A percentile compares a stretch with the other conserved stretches of the same genome.
Conservation (phyloP, 2,797 vertebrate genomes). For the Helicolenus hilgendorfi region DNA sequence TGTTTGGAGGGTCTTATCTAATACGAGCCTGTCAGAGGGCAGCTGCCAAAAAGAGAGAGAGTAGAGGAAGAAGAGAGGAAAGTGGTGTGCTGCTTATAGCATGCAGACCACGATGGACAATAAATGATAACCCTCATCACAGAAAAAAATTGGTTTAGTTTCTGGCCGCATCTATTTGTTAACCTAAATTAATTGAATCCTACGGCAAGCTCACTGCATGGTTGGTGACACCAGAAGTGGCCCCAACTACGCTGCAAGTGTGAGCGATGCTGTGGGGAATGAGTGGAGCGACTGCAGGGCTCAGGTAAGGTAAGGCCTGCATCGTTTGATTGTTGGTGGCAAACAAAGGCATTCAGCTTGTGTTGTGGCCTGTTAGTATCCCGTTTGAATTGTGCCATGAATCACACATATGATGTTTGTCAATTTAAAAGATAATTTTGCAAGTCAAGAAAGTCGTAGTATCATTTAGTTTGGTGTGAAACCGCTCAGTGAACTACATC, state of each 20-base stretch:
- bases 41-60: not conserved
- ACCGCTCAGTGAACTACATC: too few species aligned
- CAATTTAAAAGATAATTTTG: too few species aligned
- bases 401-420: too few species aligned
- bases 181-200: not conserved
- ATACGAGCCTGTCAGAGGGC: not conserved
- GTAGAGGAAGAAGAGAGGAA: not conserved
- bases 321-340: not conserved
- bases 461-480: too few species aligned
- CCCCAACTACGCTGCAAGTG: too few species aligned
- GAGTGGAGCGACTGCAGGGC: too few species aligned
- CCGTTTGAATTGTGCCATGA: too few species aligned
- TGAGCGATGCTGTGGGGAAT: too few species aligned
- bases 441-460: too few species aligned
- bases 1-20: not conserved
- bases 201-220: not conserved
- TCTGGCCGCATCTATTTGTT: not conserved
- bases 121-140: not conserved
- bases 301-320: too few species aligned
- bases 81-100: not conserved
- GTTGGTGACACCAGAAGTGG: not conserved
- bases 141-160: not conserved
- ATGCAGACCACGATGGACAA: not conserved
- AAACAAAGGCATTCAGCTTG: not conserved
- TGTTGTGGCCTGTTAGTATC: not conserved